Evolutionary conservation across 2,113 vertebrate genomes (phyloP).

Genomic region (Glareola pratincola): DNA sequence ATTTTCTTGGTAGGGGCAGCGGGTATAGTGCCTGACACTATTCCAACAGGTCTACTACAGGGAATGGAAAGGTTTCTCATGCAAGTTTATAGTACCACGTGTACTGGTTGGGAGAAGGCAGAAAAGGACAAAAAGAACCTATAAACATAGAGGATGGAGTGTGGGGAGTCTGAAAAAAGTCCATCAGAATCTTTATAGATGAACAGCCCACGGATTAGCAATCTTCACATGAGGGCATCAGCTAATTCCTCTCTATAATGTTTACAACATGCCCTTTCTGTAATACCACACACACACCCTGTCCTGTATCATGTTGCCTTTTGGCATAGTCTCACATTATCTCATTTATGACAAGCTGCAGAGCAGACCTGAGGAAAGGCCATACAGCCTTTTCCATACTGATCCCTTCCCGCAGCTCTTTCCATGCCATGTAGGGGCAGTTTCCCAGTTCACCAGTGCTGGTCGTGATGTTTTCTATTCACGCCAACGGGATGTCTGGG

Average conservation of each 20-base stretch:
- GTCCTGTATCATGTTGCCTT: not conserved
- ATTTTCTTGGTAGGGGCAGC: not conserved
- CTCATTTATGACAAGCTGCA: not conserved
- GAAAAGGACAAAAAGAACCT: not conserved
- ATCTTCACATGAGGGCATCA: not conserved
- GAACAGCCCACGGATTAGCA: not conserved
- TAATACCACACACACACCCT: not conserved
- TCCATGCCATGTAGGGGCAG: constrained; percentile 35
- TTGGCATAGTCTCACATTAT: constrained; percentile 7
- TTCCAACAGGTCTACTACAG: not conserved
- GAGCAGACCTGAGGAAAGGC: not conserved
- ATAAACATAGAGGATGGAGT: not conserved
- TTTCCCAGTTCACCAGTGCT: not conserved
- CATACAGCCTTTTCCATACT: not conserved
- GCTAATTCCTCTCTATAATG: not conserved
- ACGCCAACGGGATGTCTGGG: not conserved
- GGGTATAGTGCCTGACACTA: not conserved
- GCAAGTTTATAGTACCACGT: not conserved
- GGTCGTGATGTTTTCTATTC: not conserved
- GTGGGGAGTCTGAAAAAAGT: not conserved
- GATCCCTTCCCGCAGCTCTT: not conserved
- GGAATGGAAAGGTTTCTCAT: not conserved
- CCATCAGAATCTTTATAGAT: not conserved
- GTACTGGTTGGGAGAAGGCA: not conserved
- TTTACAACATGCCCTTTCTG: not conserved